These are phyloP conservation scores for Mesocricetus auratus DNA, from an alignment of 2,113 vertebrate species.

Conservation along the genomic window DNA sequence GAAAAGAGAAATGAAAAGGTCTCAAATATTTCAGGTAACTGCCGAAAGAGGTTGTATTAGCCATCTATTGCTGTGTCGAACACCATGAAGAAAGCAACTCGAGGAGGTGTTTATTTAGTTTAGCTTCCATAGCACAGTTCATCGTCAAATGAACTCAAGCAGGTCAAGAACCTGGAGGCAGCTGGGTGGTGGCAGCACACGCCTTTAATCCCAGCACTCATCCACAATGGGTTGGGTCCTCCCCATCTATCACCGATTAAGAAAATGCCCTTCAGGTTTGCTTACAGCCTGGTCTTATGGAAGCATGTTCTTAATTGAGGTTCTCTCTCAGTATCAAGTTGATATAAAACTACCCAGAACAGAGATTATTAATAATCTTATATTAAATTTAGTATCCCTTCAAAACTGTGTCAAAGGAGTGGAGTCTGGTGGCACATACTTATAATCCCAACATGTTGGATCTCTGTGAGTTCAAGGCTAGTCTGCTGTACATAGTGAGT, in stretches of 20 bases:
- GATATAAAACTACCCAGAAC: neutral
- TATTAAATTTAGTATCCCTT: neutral
- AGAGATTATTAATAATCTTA: neutral
- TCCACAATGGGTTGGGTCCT: neutral
- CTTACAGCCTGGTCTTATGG: neutral
- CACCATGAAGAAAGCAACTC: neutral
- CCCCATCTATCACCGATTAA: neutral
- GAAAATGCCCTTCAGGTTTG: neutral
- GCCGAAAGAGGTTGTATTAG: neutral
- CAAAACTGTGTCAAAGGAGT: neutral
- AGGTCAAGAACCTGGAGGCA: neutral
- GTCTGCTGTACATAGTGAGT: neutral
- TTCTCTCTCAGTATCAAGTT: neutral
- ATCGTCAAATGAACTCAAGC: neutral
- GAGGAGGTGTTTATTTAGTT: neutral
- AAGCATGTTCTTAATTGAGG: neutral
- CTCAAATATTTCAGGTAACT: neutral
- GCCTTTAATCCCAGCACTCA: too few species aligned
- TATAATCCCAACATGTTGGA: neutral
- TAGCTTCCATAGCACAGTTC: neutral
- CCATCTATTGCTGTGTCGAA: neutral
- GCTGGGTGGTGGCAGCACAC: too few species aligned
- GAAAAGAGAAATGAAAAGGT: neutral
- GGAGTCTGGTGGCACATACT: neutral
- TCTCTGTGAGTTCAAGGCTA: neutral